These are phyloP conservation scores for Erebia epiphron DNA, from an alignment of 2,888 invertebrate species.

Conservation along the genomic window DNA sequence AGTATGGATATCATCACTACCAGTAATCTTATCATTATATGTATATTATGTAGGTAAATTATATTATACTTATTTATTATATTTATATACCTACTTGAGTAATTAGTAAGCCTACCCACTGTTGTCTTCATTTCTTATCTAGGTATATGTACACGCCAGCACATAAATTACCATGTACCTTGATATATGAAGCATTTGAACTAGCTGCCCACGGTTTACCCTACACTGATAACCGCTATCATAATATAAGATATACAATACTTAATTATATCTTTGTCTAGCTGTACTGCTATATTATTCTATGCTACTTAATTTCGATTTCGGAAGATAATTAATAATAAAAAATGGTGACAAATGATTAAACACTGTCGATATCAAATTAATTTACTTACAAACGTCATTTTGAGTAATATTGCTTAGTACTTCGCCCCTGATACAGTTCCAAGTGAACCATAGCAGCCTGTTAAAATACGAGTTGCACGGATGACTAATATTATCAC, in stretches of 20 bases:
- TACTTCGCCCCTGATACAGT: too few relatives aligned
- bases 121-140: not conserved
- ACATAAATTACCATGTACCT: not conserved
- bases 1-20: too few relatives aligned
- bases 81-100: too few relatives aligned
- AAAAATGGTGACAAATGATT: too few relatives aligned
- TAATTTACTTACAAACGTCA: too few relatives aligned
- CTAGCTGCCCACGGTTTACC: not conserved
- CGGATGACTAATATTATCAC: constrained; percentile 11
- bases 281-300: not conserved
- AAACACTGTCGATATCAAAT: not conserved
- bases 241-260: not conserved
- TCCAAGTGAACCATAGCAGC: not conserved
- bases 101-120: not conserved
- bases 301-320: constrained; percentile 6
- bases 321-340: not conserved
- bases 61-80: too few relatives aligned
- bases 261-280: not conserved
- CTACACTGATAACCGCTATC: constrained; percentile 2
- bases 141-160: not conserved
- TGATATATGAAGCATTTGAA: not conserved
- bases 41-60: too few relatives aligned
- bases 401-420: too few relatives aligned
- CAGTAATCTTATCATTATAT: too few relatives aligned
- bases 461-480: not conserved